Evolutionary conservation across 1,140 invertebrate genomes (phyloP).

Genomic region (Drosophila sucinea): DNA sequence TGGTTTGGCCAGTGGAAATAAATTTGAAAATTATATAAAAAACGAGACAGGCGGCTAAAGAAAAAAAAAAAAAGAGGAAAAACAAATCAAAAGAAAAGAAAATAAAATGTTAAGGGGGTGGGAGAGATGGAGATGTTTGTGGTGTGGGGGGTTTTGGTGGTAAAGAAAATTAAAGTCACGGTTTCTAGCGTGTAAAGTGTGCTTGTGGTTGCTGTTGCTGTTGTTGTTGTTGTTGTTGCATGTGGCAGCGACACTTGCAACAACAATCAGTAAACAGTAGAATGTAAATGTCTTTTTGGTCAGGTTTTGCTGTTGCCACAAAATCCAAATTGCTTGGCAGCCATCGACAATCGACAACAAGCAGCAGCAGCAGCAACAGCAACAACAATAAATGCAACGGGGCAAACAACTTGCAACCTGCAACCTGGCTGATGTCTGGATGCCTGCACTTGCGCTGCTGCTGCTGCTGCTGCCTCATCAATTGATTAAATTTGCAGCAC

Average conservation of each 20-base stretch:
- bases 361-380: background rate
- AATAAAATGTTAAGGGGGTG: slow-evolving; percentile 1
- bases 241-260: slow-evolving; percentile 65
- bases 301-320: slow-evolving; percentile 71
- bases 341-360: slow-evolving; percentile 42
- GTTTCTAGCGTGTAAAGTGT: slow-evolving; percentile 79
- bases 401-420: slow-evolving; percentile 60
- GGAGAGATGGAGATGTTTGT: slow-evolving; percentile 13
- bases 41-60: slow-evolving; percentile 32
- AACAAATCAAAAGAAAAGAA: slow-evolving; percentile 66
- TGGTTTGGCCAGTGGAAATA: slow-evolving; percentile 39
- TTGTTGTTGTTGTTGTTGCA: slow-evolving; percentile 52
- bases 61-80: slow-evolving; percentile 28
- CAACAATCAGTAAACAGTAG: slow-evolving; percentile 72
- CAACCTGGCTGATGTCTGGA: slow-evolving; percentile 21
- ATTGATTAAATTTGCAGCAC: slow-evolving; percentile 79
- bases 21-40: slow-evolving; percentile 79
- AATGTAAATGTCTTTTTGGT: slow-evolving; percentile 80
- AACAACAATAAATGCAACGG: slow-evolving; percentile 71
- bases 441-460: slow-evolving; percentile 31
- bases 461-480: slow-evolving; percentile 70
- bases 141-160: slow-evolving; percentile 6
- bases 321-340: slow-evolving; percentile 76
- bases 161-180: slow-evolving; percentile 80
- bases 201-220: slow-evolving; percentile 28